Evolutionary conservation across 2,113 vertebrate species (phyloP).

Genomic region (Zosterops hypoxanthus): DNA sequence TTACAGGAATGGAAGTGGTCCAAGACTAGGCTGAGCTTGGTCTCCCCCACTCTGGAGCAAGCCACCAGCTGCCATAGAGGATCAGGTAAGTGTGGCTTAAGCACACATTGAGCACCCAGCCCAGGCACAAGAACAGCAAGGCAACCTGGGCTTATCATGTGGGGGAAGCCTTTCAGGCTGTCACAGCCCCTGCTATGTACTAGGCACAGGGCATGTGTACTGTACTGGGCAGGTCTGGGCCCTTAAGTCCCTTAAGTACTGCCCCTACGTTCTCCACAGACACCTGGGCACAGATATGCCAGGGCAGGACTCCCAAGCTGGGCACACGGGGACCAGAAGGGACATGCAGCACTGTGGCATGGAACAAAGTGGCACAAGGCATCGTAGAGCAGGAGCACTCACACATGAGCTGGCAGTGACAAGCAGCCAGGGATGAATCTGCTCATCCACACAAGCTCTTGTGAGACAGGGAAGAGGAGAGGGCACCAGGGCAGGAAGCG

Average conservation of each 20-base stretch:
- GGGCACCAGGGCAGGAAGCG: constrained; percentile 21
- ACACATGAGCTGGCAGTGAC: constrained; percentile 15
- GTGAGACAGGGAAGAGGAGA: constrained; percentile 21
- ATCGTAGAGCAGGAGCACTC: constrained; percentile 12
- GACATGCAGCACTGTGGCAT: constrained; percentile 21
- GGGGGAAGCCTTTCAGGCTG: not conserved
- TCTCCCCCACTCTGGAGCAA: not conserved
- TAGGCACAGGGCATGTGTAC: not conserved
- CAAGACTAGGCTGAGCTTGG: constrained; percentile 3
- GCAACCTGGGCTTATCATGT: not conserved
- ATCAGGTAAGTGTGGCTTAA: constrained; percentile 16
- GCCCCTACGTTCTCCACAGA: constrained; percentile 39
- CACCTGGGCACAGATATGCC: not conserved
- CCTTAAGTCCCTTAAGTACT: not conserved
- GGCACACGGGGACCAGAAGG: constrained; percentile 1
- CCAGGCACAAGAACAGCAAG: constrained; percentile 3
- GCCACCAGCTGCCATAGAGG: constrained; percentile 13
- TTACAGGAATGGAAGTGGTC: not conserved
- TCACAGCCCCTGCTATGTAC: not conserved
- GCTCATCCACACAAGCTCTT: constrained; percentile 14
- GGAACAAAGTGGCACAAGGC: constrained; percentile 64
- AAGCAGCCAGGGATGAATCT: not conserved
- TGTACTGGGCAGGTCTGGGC: constrained; percentile 36
- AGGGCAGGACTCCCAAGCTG: constrained; percentile 8
- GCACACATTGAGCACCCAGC: not conserved